Evolutionary conservation across 2,797 vertebrate species (phyloP), one percentile per base, ranked within the genome.

Genomic region (Gadopsis marmoratus): DNA sequence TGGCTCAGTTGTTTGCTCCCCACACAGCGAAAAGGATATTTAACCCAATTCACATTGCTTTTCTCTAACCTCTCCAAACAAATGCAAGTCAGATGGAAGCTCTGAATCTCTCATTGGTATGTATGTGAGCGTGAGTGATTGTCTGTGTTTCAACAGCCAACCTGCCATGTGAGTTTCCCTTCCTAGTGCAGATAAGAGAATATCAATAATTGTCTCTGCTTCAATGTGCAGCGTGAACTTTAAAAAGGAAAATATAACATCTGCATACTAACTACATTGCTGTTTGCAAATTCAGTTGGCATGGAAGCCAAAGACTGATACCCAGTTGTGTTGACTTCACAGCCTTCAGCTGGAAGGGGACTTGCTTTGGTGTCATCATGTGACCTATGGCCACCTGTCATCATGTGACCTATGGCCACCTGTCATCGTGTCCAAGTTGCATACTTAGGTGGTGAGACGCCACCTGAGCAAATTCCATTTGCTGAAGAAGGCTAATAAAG

Each of bases 1-100:
- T 76, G 68, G 68, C 69, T 71, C 39, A 2, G 17, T 29, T 39
- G 14, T 64, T 71, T 60, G 37, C 56, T 67, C 45, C 61, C 56
- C 43, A 33, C 51, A 35, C 43, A 60, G 29, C 0, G 1, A 54
- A 65, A 16, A 48, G n/a, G 41, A 31, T 19, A n/a, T 37, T 23
- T 23, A 16, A 2, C 3, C 0, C 2, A 10, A 4, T 55, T 43
- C 29, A 29, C 23, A 29, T 23, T 54, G n/a, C 33, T 56, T 66
- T 33, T 29, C 12, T 16, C 62, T 6, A 45, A 17, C 17, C 19
- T 72, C 55, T 61, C 17, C 14, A 63, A 48, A 39, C 26, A 43
- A 19, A 51, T 31, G 16, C 29, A 17, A 26, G 35, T 65, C 19
- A 54, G 19, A 48, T 59, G 17, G 13, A 53, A 55, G 23, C 16